Evolutionary conservation across 1,140 invertebrate species (phyloP).

Genomic region (Steinernema feltiae): DNA sequence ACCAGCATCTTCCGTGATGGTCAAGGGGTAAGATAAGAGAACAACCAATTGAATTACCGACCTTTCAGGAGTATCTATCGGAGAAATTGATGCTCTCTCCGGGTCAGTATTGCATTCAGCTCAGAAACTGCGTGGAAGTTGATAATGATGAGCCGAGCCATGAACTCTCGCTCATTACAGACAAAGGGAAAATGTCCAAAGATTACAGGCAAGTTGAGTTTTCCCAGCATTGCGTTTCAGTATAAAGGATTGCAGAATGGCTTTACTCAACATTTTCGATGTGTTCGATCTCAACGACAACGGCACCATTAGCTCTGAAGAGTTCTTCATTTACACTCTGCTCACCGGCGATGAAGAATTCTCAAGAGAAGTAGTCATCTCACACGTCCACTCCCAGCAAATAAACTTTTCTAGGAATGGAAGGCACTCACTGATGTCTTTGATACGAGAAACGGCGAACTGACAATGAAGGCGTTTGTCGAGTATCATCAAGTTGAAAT

Average conservation of each 20-base stretch:
- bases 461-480: constrained; percentile 1
- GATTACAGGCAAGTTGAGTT: not conserved
- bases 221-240: not conserved
- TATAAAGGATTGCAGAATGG: not conserved
- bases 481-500: not conserved
- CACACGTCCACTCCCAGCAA: not conserved
- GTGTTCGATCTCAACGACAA: not conserved
- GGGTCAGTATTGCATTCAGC: not conserved
- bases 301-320: not conserved
- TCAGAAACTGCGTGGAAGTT: not conserved
- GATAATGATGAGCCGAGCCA: not conserved
- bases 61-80: not conserved
- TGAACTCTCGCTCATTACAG: not conserved
- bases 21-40: not conserved
- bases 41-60: not conserved
- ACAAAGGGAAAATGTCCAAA: not conserved
- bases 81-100: not conserved
- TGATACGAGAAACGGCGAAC: not conserved
- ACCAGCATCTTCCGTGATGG: not conserved
- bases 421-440: not conserved
- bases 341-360: not conserved
- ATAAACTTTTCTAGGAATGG: not conserved
- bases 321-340: not conserved
- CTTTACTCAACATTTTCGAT: not conserved
- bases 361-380: not conserved